Evolutionary conservation across 2,888 invertebrate genomes (phyloP).

Genomic region (Ennomos quercinarius): DNA sequence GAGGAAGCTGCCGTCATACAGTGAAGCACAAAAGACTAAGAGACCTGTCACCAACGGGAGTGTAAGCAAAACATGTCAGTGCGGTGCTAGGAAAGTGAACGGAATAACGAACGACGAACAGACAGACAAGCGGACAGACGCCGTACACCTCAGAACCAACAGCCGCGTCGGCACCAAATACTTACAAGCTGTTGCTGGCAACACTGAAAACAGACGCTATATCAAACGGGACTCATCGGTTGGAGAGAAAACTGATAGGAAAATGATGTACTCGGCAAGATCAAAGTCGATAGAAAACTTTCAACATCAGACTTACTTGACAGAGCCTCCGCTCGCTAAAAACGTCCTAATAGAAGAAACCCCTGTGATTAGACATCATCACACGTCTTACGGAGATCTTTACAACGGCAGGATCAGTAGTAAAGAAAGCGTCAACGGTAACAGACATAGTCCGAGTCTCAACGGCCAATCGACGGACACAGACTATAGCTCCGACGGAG

Average conservation of each 20-base stretch:
- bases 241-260: slow-evolving; percentile 68
- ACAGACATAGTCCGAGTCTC: slow-evolving; percentile 73
- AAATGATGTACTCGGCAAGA: slow-evolving; percentile 65
- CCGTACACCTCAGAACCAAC: slow-evolving; percentile 71
- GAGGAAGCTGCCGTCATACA: slow-evolving; percentile 81
- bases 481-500: slow-evolving; percentile 82
- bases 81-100: slow-evolving; percentile 75
- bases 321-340: slow-evolving; percentile 59
- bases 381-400: slow-evolving; percentile 78
- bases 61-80: slow-evolving; percentile 73
- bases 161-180: slow-evolving; percentile 80
- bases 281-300: slow-evolving; percentile 83
- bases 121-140: slow-evolving; percentile 60
- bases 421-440: slow-evolving; percentile 75
- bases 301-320: slow-evolving; percentile 61
- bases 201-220: slow-evolving; percentile 64
- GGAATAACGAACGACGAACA: slow-evolving; percentile 60
- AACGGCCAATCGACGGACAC: slow-evolving; percentile 81
- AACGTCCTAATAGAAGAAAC: slow-evolving; percentile 68
- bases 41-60: slow-evolving; percentile 76
- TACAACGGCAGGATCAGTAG: slow-evolving; percentile 76
- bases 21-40: slow-evolving; percentile 84
- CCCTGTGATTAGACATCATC: slow-evolving; percentile 67
- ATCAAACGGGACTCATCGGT: slow-evolving; percentile 74
- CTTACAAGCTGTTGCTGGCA: slow-evolving; percentile 77